These are phyloP conservation scores for Acanthiza pusilla DNA, from an alignment of 2,797 vertebrate species.

Conservation along the genomic window DNA sequence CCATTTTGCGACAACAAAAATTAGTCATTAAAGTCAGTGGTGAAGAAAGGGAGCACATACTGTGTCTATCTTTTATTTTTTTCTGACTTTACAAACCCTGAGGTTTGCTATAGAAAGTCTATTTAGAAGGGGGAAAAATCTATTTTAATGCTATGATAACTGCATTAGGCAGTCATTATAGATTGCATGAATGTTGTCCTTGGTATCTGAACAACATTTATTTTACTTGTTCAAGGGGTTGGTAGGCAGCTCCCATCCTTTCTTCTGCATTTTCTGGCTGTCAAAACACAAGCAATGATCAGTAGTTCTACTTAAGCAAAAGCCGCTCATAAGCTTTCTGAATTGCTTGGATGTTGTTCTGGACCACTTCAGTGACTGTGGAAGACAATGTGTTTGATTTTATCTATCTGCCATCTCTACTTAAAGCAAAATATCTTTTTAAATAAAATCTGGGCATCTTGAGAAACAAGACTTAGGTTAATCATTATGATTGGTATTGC, in stretches of 20 bases:
- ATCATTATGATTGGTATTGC: background rate
- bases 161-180: background rate
- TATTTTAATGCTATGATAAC: background rate
- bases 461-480: background rate
- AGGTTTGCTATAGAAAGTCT: background rate
- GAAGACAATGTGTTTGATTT: background rate
- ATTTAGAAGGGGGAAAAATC: background rate
- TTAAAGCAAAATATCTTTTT: background rate
- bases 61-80: background rate
- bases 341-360: background rate
- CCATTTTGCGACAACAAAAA: background rate
- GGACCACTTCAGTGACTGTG: background rate
- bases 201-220: background rate
- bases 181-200: background rate
- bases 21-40: background rate
- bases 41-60: background rate
- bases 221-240: slow-evolving; percentile 77
- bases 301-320: slow-evolving; percentile 64
- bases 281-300: slow-evolving; percentile 74
- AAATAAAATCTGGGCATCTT: background rate
- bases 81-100: background rate
- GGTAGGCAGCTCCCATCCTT: slow-evolving; percentile 78
- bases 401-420: background rate
- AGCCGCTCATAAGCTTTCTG: background rate
- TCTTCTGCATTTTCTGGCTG: slow-evolving; percentile 80